Base-by-base conservation (phyloP, 1,140 invertebrate genomes). In the Heterodera carotae region DNA sequence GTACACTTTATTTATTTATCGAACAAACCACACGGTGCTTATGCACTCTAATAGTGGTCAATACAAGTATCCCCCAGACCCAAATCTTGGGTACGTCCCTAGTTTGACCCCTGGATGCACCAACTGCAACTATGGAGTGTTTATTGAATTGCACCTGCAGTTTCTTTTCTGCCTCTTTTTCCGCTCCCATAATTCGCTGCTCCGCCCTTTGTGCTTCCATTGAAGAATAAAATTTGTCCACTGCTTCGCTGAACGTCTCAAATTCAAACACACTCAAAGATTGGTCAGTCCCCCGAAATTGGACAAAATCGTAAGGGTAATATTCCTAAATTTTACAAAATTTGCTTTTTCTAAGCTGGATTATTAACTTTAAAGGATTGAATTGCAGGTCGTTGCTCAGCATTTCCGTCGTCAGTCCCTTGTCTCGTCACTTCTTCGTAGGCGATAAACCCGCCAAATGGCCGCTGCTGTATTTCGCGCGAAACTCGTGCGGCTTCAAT, bases 141-240 rank as follows among this genome's bases (percentile, higher is more conserved):
- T n/a, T n/a, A n/a, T n/a, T n/a, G n/a, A n/a, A n/a, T 69, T 69
- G n/a, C 27, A 71, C 72, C 59, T 74, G 31, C n/a, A 99, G 89
- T 76, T 86, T 80, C 66, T 79, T 82, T 22, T 80, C 62, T 29
- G 84, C 82, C 34, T 84, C 82, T 27, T 85, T 85, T 67, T 84
- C 84, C 6, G 70, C 81, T 43, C 70, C 64, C 18, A 81, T 3
- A 27, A 77, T 62, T 36, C 67, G 39, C 36, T 96, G 88, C 88
- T 99, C 95, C 83, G 97, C 91, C 88, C 97, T 98, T 88, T 99
- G 96, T 70, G 92, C 92, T 89, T 99, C 96, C 84, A 97, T 89
- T 73, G 92, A 92, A 0, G 96, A 98, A 89, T 93, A 99, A 89
- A 96, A 99, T 85, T 98, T 94, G 90, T 99, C 97, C 1, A 97